Conservation (phyloP, 2,113 vertebrate genomes). For the Sebastes schlegelii region DNA sequence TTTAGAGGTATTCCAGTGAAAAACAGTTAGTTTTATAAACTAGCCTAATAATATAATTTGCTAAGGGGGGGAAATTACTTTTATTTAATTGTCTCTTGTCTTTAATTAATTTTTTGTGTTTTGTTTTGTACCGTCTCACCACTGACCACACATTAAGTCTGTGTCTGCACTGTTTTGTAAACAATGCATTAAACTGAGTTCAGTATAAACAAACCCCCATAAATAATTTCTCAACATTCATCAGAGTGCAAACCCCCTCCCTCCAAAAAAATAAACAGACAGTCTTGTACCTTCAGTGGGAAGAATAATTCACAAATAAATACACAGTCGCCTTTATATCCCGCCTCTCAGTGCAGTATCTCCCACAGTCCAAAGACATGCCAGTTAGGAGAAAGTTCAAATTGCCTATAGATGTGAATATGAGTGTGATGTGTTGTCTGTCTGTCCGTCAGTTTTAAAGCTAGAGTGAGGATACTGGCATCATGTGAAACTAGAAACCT, state of each 20-base stretch:
- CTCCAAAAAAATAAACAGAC: slow-evolving; percentile 23
- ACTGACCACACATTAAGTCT: slow-evolving; percentile 15
- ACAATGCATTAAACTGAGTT: slow-evolving; percentile 7
- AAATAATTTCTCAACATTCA: slow-evolving; percentile 24
- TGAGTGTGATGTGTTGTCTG: background rate
- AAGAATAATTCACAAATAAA: slow-evolving; percentile 18
- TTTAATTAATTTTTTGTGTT: background rate
- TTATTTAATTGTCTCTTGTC: background rate
- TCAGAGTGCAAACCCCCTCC: background rate
- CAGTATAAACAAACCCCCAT: slow-evolving; percentile 16
- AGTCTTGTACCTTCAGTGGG: background rate
- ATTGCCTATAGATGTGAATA: background rate
- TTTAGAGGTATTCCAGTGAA: slow-evolving; percentile 16
- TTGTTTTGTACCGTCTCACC: background rate
- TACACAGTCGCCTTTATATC: background rate
- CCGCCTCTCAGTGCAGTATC: background rate
- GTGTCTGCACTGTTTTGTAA: slow-evolving; percentile 12
- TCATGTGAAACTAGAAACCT: too few species aligned
- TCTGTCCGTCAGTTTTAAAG: too few species aligned
- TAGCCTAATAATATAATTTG: background rate
- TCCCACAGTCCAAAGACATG: slow-evolving; percentile 6
- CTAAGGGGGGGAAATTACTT: background rate
- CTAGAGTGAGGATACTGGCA: too few species aligned
- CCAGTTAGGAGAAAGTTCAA: background rate
- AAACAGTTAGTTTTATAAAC: slow-evolving; percentile 10